Percentiles rank a stretch among this genome's conserved stretches.
These are phyloP conservation scores for Colinus virginianus DNA, from an alignment of 2,113 vertebrate species.

Conservation along the genomic window DNA sequence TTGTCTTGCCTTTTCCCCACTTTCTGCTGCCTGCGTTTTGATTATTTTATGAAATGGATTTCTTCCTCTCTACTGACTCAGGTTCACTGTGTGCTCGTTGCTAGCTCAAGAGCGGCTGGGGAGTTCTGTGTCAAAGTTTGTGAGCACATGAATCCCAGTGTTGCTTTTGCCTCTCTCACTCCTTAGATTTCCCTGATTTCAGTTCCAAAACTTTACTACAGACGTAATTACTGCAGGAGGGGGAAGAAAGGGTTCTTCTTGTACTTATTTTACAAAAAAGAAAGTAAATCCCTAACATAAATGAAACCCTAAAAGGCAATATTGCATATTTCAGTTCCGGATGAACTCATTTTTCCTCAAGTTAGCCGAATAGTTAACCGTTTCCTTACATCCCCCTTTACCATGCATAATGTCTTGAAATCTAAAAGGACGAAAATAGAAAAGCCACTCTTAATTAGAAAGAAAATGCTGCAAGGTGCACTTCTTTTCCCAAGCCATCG, in stretches of 20 bases:
- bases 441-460: neutral
- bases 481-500: neutral
- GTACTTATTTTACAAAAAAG: neutral
- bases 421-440: neutral
- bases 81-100: neutral
- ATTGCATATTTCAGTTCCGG: neutral
- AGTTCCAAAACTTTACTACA: neutral
- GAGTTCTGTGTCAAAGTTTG: neutral
- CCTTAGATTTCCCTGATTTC: neutral
- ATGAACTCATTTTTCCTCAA: slow-evolving; percentile 12
- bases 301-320: slow-evolving; percentile 21
- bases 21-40: neutral
- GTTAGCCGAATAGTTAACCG: neutral
- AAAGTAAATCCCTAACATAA: neutral
- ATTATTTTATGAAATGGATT: neutral
- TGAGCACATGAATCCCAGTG: neutral
- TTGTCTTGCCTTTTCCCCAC: slow-evolving; percentile 4
- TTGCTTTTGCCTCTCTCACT: neutral
- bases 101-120: neutral
- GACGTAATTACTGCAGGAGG: neutral
- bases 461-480: neutral
- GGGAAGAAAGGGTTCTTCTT: neutral
- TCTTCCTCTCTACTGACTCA: neutral
- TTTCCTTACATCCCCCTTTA: slow-evolving; percentile 22
- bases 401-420: neutral